Base-by-base conservation (phyloP, 2,888 invertebrate species). In the Cheilosia urbana region DNA sequence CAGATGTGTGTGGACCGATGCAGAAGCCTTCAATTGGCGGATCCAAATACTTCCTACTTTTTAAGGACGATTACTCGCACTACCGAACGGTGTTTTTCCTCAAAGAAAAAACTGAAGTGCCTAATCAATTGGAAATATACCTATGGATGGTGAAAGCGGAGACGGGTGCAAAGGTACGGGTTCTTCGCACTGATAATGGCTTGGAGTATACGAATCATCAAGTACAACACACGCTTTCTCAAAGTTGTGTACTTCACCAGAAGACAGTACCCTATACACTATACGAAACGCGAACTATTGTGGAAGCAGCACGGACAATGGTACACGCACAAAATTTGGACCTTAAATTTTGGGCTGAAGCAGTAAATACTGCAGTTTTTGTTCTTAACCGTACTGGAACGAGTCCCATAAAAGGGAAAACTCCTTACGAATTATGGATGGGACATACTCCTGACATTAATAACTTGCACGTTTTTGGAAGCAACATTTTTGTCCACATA, bases 261-360 rank as follows among this genome's bases (percentile, higher is more conserved):
- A 78, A 65, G 75, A 88, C 88, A 15, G 89, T 89, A 0, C 75
- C 88, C 1, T 90, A 90, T 76, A 89, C 90, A 5, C 90, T 91
- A 72, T 75, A 90, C n/a, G 89, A 90, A 68, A 91, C 88, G 73
- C 84, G 90, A 60, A 91, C 89, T 63, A 78, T 91, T 11, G 88
- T 90, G 0, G 90, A 91, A 87, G 87, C 88, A 27, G 89, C 89
- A 6, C 79, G 90, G 9, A 83, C 87, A 15, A 83, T 85, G 84
- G 42, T 88, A n/a, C 76, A 85, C 68, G 51, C 73, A 17, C 81
- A 72, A 73, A 88, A 88, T 0, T 45, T 89, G n/a, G 45, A 76
- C 11, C 73, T 87, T 42, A 82, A 84, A 13, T 84, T 90, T 13
- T 91, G 90, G 91, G 90, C 90, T 17, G 91, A 92, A 87, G 91